Evolutionary conservation across 64 coral and sea anemone genomes (phyloP), one percentile per base, ranked within the genome.

Genomic region (Pocillopora verrucosa): DNA sequence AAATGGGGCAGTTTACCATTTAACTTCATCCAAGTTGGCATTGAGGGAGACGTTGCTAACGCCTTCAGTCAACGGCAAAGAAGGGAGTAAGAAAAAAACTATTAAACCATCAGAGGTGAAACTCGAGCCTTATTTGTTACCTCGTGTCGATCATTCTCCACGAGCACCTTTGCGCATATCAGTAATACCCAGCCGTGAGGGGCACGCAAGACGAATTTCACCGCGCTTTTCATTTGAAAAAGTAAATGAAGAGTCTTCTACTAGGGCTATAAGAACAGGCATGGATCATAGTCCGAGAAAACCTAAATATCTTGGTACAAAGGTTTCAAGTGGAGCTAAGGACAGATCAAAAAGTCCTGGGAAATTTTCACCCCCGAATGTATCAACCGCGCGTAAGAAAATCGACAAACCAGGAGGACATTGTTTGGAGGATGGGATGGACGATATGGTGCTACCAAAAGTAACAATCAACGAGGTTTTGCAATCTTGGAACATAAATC

Each of bases 401-500:
- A 85, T n/a, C 19, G 61, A 84, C 61, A 63, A 84, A 20, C 38
- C 61, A n/a, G 9, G 16, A 17, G 57, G 22, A 19, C 3, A 20
- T 14, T 56, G 80, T 68, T 35, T 69, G 24, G 62, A 72, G 22
- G 82, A 85, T 25, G 22, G 63, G 11, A 37, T 85, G 56, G 63
- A 20, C 67, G 58, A 80, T 4, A 15, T 92, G 26, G 74, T 61
- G 9, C 25, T 92, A 30, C 90, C 90, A 59, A 87, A 92, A 60
- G 86, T 92, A 5, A 92, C 90, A 6, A 92, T 92, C 11, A 86
- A 92, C 34, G 90, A 92, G 74, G 90, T 92, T 11, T 63, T 92
- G 10, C 70, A 92, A 22, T 83, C 78, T 13, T 92, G 90, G 90
- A 86, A 92, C 26, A 45, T 92, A 11, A 62, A 77, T 12, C 75